Conservation (phyloP, 2,888 invertebrate genomes). For the Plutella xylostella region DNA sequence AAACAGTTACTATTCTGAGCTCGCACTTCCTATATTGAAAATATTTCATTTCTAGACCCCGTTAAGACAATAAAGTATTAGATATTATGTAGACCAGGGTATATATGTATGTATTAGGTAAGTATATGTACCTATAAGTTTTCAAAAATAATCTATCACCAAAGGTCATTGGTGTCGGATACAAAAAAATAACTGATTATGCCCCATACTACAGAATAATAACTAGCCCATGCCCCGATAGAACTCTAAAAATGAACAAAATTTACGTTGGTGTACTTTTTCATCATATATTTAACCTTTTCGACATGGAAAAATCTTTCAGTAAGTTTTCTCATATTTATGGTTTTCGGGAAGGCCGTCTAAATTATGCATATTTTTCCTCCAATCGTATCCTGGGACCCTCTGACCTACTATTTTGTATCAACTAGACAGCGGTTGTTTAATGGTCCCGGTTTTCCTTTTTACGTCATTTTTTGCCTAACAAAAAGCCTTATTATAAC, state of each 20-base stretch:
- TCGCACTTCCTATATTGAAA: constrained; percentile 14
- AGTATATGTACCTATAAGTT: too few species aligned
- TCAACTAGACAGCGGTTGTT: constrained; percentile 19
- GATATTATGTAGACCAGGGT: too few species aligned
- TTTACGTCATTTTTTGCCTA: constrained; percentile 17
- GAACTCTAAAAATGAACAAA: too few species aligned
- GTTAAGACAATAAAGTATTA: too few species aligned
- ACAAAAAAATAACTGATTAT: too few species aligned
- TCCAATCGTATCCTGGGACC: constrained; percentile 16
- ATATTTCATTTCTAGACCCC: constrained; percentile 18
- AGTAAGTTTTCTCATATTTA: constrained; percentile 26
- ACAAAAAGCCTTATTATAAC: constrained; percentile 23
- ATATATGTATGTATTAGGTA: too few species aligned
- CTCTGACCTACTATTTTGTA: constrained; percentile 19
- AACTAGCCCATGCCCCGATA: too few species aligned
- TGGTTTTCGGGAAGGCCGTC: constrained; percentile 21
- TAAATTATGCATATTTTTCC: constrained; percentile 33
- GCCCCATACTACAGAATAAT: too few species aligned
- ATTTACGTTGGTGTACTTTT: too few species aligned
- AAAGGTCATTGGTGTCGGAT: too few species aligned
- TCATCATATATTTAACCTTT: too few species aligned
- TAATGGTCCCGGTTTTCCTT: constrained; percentile 21
- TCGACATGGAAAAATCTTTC: not conserved
- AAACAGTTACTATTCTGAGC: constrained; percentile 5
- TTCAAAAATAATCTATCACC: too few species aligned